Evolutionary conservation across 2,113 vertebrate species (phyloP), one percentile per base, ranked within the genome.

Genomic region (Rana temporaria): DNA sequence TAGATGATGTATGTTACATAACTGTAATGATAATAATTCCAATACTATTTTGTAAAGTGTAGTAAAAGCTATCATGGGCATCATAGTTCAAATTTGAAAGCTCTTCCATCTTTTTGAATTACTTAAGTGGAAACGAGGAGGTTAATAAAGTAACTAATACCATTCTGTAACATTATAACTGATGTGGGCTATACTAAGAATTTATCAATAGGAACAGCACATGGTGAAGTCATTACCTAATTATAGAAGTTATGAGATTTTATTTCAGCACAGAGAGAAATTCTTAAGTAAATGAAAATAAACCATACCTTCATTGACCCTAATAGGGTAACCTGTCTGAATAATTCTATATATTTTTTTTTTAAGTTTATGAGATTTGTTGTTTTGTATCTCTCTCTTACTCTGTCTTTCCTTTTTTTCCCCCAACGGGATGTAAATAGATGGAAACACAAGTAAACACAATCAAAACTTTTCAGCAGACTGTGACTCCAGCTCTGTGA

Each of bases 171-270:
- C 32, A n/a, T 30, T 24, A 82, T 42, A 15, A 66, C 64, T 57
- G 32, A n/a, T 38, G n/a, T 42, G 26, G 30, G 42, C 30, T 24
- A 6, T 32, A 42, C 48, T 74, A 38, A 56, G 52, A 70, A 38
- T 72, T 55, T 82, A 16, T 65, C 67, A 79, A 67, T 66, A 78
- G 77, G 57, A 59, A 62, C 38, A 76, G 65, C 70, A 82, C 66
- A 66, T 48, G 32, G 42, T 74, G 62, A 82, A 74, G 66, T 74
- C 68, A 72, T 34, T 7, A 66, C 56, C 79, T 74, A 82, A 82
- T 73, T 74, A 74, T 73, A 82, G 79, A 66, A n/a, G 68, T 30
- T 55, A 55, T 30, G n/a, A 30, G 70, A 74, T 82, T 74, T 48
- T 73, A 68, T 72, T 64, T 55, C 79, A 72, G 57, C 12, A 34